phyloP scores from a whole-genome alignment of 92 coral and sea anemone genomes.

The Zoanthus gigantus region DNA sequence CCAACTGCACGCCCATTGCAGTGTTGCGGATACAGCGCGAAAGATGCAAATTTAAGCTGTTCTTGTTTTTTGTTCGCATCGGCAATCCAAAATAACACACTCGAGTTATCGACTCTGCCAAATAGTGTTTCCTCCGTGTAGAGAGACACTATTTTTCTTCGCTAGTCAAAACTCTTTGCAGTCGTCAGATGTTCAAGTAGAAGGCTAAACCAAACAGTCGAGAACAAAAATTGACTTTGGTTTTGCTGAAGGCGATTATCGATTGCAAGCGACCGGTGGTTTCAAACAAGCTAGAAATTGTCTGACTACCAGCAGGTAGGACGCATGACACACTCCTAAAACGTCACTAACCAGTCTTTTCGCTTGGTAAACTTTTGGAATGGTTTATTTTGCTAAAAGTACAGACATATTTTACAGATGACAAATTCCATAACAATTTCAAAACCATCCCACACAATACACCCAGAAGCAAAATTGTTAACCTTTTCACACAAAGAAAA shows the following conservation, averaged over 20 bases:
- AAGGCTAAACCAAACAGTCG: constrained; percentile 3
- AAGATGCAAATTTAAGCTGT: constrained; percentile 47
- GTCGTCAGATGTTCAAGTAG: not conserved
- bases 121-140: not conserved
- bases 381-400: not conserved
- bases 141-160: not conserved
- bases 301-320: constrained; percentile 22
- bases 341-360: not conserved
- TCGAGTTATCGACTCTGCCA: not conserved
- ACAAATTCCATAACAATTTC: not conserved
- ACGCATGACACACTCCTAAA: not conserved
- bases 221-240: not conserved
- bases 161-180: not conserved
- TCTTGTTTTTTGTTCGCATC: not conserved
- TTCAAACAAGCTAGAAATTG: constrained; percentile 14
- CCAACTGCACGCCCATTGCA: constrained; percentile 28
- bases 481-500: not conserved
- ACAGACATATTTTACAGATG: not conserved
- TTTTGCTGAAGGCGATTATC: constrained; percentile 13
- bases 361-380: not conserved
- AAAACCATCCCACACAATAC: not conserved
- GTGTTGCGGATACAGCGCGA: constrained; percentile 14
- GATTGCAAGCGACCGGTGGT: not conserved
- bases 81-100: not conserved
- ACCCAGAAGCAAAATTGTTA: constrained; percentile 32